phyloP scores from a whole-genome alignment of 1,140 invertebrate species.

The Pogonomyrmex barbatus region DNA sequence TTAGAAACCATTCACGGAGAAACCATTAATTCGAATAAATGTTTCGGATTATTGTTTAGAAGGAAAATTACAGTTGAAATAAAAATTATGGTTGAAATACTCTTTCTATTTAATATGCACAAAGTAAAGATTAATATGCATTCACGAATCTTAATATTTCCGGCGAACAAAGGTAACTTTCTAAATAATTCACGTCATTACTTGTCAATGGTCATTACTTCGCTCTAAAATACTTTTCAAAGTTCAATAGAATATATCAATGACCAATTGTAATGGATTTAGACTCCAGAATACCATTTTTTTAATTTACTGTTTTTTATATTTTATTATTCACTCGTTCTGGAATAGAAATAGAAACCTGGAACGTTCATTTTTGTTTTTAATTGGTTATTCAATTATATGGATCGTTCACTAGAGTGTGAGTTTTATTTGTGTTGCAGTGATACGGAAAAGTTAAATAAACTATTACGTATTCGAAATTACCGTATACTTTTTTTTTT shows the following conservation, averaged over 20 bases:
- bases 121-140: constrained; percentile 4
- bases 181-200: constrained; percentile 1
- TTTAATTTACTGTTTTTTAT: background rate
- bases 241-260: background rate
- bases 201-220: background rate
- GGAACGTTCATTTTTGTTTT: constrained; percentile 32
- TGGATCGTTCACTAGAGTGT: background rate
- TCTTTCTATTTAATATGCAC: background rate
- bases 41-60: background rate
- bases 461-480: background rate
- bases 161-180: background rate
- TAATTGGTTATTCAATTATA: constrained; percentile 20
- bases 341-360: background rate
- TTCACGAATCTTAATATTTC: constrained; percentile 1
- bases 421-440: background rate
- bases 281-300: background rate
- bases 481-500: background rate
- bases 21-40: constrained; percentile 1
- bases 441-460: constrained; percentile 1
- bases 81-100: background rate
- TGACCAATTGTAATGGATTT: background rate
- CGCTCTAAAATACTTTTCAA: background rate
- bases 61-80: background rate
- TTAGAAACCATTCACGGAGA: background rate
- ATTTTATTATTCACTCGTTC: background rate